Conservation (phyloP, 2,113 vertebrate genomes). For the Oreocharis arfaki region DNA sequence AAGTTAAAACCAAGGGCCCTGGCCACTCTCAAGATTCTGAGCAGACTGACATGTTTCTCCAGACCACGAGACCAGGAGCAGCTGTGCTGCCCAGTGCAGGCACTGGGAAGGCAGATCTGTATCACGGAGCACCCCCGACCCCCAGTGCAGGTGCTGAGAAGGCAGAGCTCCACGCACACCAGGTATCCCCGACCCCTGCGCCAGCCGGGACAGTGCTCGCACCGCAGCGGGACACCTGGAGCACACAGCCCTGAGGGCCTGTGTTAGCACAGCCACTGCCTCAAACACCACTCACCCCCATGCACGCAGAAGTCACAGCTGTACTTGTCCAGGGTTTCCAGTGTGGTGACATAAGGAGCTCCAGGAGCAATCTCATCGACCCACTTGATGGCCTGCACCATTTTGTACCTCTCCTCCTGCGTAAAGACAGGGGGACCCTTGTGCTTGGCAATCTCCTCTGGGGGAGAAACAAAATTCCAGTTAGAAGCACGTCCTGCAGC, state of each 20-base stretch:
- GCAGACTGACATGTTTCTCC: background rate
- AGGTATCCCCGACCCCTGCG: rapidly evolving
- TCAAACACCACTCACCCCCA: constrained; percentile 79
- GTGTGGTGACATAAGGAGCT: constrained; percentile 93
- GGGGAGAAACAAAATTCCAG: background rate
- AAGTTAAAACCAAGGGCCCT: background rate
- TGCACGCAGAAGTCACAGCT: constrained; percentile 97
- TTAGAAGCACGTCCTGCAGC: background rate
- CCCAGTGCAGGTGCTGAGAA: background rate
- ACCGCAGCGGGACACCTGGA: background rate
- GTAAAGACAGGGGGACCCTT: constrained; percentile 97
- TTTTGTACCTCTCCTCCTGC: constrained; percentile 92
- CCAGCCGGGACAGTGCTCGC: rapidly evolving
- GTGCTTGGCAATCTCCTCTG: constrained; percentile 95
- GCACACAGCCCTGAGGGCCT: rapidly evolving
- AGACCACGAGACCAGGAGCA: background rate
- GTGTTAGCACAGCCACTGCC: rapidly evolving
- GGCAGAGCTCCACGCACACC: background rate
- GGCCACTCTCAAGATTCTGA: background rate
- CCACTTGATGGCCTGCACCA: constrained; percentile 98
- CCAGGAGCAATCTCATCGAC: constrained; percentile 94
- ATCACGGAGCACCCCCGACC: background rate
- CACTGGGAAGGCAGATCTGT: background rate
- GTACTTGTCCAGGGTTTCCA: constrained; percentile 92
- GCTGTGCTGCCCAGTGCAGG: background rate